These are phyloP conservation scores for Crocodylus rhombifer DNA, from an alignment of 2,797 vertebrate genomes.

Conservation along the genomic window DNA sequence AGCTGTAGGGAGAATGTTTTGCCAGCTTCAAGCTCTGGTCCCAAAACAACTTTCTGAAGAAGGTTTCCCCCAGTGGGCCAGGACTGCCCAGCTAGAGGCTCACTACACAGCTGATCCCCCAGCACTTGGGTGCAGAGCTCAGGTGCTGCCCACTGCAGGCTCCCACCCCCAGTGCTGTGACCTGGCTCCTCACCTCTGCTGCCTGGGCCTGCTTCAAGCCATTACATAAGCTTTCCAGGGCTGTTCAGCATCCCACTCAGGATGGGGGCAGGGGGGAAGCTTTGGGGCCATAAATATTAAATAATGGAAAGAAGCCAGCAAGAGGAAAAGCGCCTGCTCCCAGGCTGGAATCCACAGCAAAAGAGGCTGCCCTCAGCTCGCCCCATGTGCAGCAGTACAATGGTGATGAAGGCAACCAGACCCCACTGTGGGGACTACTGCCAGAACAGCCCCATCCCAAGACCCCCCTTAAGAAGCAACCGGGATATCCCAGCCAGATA, in stretches of 20 bases:
- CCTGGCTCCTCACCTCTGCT: not conserved
- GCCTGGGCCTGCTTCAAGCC: not conserved
- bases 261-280: conserved; percentile 42
- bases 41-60: not conserved
- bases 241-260: conserved; percentile 37
- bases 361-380: not conserved
- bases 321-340: too few species aligned
- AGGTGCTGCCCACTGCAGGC: accelerated
- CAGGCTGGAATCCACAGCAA: not conserved
- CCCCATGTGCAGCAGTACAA: not conserved
- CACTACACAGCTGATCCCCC: not conserved
- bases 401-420: accelerated
- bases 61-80: not conserved
- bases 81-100: not conserved
- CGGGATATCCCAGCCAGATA: not conserved
- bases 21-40: not conserved
- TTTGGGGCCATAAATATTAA: conserved; percentile 34
- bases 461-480: too few species aligned
- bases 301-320: conserved; percentile 22
- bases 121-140: not conserved
- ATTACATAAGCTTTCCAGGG: not conserved
- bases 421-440: not conserved
- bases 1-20: not conserved
- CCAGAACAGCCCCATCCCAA: not conserved
- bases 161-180: not conserved